Percentiles rank a stretch among this genome's conserved stretches.
Conservation (phyloP, 2,888 invertebrate genomes). For the Leptinotarsa haldemani region DNA sequence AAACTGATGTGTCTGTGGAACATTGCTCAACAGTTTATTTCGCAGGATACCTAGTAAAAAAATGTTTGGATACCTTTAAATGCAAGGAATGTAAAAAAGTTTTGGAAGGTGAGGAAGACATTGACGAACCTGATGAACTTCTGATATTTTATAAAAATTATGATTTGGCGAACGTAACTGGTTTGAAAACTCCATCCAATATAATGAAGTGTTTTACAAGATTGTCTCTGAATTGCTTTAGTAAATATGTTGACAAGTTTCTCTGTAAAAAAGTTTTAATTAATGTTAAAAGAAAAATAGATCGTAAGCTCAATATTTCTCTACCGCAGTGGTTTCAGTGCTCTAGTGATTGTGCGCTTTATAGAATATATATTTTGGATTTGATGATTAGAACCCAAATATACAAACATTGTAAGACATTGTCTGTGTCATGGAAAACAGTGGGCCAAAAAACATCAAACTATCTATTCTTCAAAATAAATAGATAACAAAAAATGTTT, state of each 20-base stretch:
- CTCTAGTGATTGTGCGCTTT: neutral
- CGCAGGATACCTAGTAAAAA: constrained; percentile 8
- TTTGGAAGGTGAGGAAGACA: constrained; percentile 2
- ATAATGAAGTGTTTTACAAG: constrained; percentile 4
- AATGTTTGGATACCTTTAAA: constrained; percentile 3
- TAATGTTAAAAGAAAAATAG: neutral
- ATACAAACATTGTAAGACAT: neutral
- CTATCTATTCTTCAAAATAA: neutral
- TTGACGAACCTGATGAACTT: constrained; percentile 7
- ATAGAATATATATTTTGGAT: neutral
- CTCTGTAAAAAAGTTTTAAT: neutral
- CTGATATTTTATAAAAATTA: constrained; percentile 8
- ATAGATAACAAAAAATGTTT: too few species aligned
- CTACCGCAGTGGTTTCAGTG: neutral
- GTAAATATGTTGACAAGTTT: neutral
- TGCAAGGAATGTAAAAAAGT: neutral
- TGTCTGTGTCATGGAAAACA: neutral
- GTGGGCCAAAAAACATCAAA: neutral
- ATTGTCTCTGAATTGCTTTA: too few species aligned
- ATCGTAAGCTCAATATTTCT: neutral
- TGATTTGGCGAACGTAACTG: constrained; percentile 3
- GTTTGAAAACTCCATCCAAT: constrained; percentile 10
- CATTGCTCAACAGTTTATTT: constrained; percentile 9
- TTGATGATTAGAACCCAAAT: constrained; percentile 6
- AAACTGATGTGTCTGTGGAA: neutral